phyloP scores from a whole-genome alignment of 1,140 invertebrate genomes.

The Heliconius congener region DNA sequence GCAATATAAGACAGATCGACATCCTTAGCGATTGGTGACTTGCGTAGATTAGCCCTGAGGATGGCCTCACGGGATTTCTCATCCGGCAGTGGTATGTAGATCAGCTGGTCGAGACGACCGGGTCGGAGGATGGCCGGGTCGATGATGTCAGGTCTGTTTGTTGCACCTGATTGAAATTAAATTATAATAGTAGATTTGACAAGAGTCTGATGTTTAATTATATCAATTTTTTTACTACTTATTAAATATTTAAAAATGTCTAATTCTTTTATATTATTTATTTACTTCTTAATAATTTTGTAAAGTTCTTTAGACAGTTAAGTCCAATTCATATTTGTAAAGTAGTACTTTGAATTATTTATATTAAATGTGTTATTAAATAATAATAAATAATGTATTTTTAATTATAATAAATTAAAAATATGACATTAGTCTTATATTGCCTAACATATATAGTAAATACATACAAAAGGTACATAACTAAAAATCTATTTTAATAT shows the following conservation, averaged over 20 bases:
- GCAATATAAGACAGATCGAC: conserved; percentile 97
- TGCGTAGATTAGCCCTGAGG: conserved; percentile 96
- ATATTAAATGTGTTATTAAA: too few species aligned
- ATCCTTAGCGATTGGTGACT: conserved; percentile 97
- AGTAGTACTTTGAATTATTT: too few species aligned
- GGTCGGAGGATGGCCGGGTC: conserved; percentile 99
- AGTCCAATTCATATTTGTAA: too few species aligned
- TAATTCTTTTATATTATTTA: too few species aligned
- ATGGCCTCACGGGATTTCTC: conserved; percentile 98
- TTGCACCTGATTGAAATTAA: conserved; percentile 72
- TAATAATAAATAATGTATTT: too few species aligned
- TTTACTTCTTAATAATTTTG: too few species aligned
- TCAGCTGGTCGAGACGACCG: conserved; percentile 98
- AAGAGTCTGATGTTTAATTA: not conserved
- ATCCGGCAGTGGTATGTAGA: conserved; percentile 99
- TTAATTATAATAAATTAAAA: too few species aligned
- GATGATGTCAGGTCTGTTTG: conserved; percentile 94
- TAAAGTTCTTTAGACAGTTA: too few species aligned
- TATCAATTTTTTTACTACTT: not conserved
- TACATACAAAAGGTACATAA: not conserved
- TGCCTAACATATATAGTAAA: not conserved
- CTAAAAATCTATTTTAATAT: not conserved
- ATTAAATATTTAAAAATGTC: not conserved
- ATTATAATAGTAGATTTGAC: not conserved
- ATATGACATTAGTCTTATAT: too few species aligned